A percentile compares a stretch with the other conserved stretches of the same genome.
Conservation (phyloP, 2,797 vertebrate species). For the Rhabdophis nuchalis region DNA sequence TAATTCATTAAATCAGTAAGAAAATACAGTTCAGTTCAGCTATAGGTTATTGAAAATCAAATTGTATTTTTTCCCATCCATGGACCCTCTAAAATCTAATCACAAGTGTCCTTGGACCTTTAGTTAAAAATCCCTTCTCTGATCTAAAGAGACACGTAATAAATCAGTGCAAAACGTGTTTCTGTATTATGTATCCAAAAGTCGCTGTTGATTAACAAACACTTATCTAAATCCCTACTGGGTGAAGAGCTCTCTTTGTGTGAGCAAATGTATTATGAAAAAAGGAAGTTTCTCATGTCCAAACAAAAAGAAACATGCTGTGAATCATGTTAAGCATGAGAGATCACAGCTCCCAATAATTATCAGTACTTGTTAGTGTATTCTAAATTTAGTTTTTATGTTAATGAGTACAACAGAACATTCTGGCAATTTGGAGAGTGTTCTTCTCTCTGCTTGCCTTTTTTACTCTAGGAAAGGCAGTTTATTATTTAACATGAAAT, state of each 20-base stretch:
- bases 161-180: background rate
- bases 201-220: background rate
- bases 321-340: background rate
- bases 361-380: background rate
- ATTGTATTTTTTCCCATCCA: background rate
- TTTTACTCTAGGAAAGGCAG: background rate
- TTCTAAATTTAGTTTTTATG: background rate
- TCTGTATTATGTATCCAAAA: background rate
- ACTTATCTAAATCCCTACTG: background rate
- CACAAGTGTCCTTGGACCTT: background rate
- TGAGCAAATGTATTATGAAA: background rate
- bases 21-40: background rate
- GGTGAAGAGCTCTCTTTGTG: background rate
- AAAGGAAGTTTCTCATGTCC: background rate
- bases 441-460: background rate
- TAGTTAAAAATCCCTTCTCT: background rate
- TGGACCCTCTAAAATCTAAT: background rate
- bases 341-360: background rate
- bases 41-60: background rate
- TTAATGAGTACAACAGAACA: background rate
- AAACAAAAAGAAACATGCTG: background rate
- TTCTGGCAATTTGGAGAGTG: background rate
- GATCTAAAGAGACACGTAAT: background rate
- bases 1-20: background rate
- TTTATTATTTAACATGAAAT: background rate